Percentiles rank a stretch among this genome's conserved stretches.
Conservation (phyloP, 2,888 invertebrate species). For the Dryadula phaetusa region DNA sequence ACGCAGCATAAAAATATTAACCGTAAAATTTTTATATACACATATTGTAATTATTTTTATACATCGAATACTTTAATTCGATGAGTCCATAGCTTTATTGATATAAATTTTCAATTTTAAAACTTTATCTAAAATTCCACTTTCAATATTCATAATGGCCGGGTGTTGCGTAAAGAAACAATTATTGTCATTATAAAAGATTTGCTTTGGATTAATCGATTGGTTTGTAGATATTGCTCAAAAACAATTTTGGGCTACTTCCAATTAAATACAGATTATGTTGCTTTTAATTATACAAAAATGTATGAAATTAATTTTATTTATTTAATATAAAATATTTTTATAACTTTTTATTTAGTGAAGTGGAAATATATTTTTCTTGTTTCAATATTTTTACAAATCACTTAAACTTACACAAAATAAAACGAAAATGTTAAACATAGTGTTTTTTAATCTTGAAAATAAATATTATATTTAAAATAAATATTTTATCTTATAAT, state of each 20-base stretch:
- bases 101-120: slow-evolving; percentile 34
- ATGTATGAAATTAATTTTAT: not conserved
- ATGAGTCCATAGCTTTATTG: slow-evolving; percentile 43
- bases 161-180: slow-evolving; percentile 27
- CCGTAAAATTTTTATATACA: slow-evolving; percentile 54
- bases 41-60: slow-evolving; percentile 25
- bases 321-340: no score
- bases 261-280: not conserved
- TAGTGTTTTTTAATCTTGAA: no score
- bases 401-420: no score
- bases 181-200: slow-evolving; percentile 24
- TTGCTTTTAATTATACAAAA: not conserved
- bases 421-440: no score
- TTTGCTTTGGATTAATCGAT: slow-evolving; percentile 15
- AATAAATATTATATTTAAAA: no score
- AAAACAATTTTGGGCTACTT: slow-evolving; percentile 4
- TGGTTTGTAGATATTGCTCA: not conserved
- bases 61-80: slow-evolving; percentile 27
- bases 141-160: slow-evolving; percentile 31
- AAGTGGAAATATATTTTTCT: no score
- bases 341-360: no score
- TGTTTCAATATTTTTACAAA: no score
- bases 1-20: slow-evolving; percentile 59
- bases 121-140: slow-evolving; percentile 45
- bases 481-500: no score